Evolutionary conservation across 2,888 invertebrate genomes (phyloP).

Genomic region (Philereme vetulata): DNA sequence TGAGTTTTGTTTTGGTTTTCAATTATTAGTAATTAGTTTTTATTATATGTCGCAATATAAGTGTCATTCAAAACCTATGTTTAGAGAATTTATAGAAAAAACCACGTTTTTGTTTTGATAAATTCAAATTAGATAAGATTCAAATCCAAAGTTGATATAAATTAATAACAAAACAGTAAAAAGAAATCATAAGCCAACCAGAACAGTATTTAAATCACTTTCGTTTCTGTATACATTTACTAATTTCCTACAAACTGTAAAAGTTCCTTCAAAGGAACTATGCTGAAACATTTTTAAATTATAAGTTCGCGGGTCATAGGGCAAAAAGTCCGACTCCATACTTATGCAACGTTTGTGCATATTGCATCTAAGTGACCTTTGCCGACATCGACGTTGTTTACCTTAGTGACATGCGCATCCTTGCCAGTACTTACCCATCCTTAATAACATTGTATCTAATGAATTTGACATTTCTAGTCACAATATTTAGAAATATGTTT

Average conservation of each 20-base stretch:
- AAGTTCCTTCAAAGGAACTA: constrained; percentile 1
- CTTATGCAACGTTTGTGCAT: constrained; percentile 67
- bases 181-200: no score
- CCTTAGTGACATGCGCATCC: constrained; percentile 57
- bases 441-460: constrained; percentile 14
- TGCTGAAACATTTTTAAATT: constrained; percentile 8
- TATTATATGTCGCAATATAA: no score
- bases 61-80: no score
- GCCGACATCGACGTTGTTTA: constrained; percentile 56
- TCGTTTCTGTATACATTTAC: neutral
- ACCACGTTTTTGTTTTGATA: no score
- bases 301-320: constrained; percentile 24
- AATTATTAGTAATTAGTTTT: no score
- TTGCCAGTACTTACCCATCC: constrained; percentile 35
- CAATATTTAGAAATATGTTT: constrained; percentile 6
- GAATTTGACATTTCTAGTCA: constrained; percentile 17
- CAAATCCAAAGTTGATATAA: no score
- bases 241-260: neutral
- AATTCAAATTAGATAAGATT: no score
- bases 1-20: no score
- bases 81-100: no score
- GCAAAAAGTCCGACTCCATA: constrained; percentile 37
- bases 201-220: neutral
- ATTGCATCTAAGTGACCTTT: constrained; percentile 76
- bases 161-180: no score